A percentile compares a stretch with the other conserved stretches of the same genome.
Evolutionary conservation across 2,113 vertebrate species (phyloP).

Genomic region (Jaculus jaculus): DNA sequence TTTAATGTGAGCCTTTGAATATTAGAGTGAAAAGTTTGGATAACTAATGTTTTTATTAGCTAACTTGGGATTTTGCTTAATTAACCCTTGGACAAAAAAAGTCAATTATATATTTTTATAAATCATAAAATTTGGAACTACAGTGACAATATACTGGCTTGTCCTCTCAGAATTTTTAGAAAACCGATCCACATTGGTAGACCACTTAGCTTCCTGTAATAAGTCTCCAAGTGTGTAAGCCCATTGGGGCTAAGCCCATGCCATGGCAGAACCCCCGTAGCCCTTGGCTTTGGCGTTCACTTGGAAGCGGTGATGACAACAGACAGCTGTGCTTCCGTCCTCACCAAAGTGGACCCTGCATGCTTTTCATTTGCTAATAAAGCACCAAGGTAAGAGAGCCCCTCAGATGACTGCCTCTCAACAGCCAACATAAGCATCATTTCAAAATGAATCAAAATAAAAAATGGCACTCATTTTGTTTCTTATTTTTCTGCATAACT

Average conservation of each 20-base stretch:
- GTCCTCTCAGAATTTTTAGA: background rate
- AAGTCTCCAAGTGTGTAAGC: slow-evolving; percentile 23
- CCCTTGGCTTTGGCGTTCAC: slow-evolving; percentile 2
- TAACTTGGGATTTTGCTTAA: slow-evolving; percentile 16
- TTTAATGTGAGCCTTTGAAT: background rate
- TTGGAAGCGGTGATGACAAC: slow-evolving; percentile 29
- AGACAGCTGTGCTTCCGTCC: slow-evolving; percentile 26
- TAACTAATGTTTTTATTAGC: background rate
- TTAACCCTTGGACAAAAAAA: background rate
- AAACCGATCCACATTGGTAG: background rate
- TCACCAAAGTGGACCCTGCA: slow-evolving; percentile 5
- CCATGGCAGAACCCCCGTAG: slow-evolving; percentile 11
- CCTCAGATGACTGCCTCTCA: background rate
- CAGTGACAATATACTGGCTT: background rate
- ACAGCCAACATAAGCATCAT: background rate
- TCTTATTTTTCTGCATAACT: slow-evolving; percentile 8
- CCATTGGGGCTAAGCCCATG: background rate
- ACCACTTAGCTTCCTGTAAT: background rate
- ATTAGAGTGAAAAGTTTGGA: slow-evolving; percentile 21
- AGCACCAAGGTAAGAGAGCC: background rate
- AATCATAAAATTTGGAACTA: background rate
- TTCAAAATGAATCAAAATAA: slow-evolving; percentile 15
- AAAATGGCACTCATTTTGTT: background rate
- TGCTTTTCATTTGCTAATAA: background rate
- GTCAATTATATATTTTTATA: background rate